phyloP scores from a whole-genome alignment of 2,113 vertebrate genomes.

The Rhinichthys klamathensis region DNA sequence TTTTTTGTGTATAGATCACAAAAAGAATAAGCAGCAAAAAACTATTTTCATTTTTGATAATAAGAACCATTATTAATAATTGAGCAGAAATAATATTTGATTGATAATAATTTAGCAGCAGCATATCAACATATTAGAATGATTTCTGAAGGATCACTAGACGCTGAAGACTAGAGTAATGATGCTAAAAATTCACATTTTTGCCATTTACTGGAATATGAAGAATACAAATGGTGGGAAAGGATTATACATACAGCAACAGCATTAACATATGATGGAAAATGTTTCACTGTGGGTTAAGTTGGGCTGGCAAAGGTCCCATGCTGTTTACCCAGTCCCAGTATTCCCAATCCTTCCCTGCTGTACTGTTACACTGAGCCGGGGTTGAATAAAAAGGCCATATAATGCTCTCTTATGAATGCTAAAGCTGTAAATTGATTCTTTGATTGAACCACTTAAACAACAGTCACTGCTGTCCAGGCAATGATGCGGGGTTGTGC shows the following conservation, averaged over 20 bases:
- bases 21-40: too few species aligned
- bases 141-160: too few species aligned
- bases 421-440: background rate
- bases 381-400: background rate
- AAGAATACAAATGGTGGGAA: background rate
- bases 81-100: too few species aligned
- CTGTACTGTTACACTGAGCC: background rate
- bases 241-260: background rate
- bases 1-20: too few species aligned
- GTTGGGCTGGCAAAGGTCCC: background rate
- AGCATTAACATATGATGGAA: background rate
- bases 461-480: background rate
- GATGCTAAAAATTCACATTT: too few species aligned
- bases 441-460: background rate
- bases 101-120: too few species aligned
- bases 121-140: too few species aligned
- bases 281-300: background rate
- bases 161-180: too few species aligned
- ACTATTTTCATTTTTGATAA: too few species aligned
- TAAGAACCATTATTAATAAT: too few species aligned
- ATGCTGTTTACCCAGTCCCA: background rate
- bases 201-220: too few species aligned
- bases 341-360: background rate
- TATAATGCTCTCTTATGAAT: background rate
- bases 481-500: background rate